These are phyloP conservation scores for Parapsyche elsis DNA, from an alignment of 1,140 invertebrate species.

Conservation along the genomic window DNA sequence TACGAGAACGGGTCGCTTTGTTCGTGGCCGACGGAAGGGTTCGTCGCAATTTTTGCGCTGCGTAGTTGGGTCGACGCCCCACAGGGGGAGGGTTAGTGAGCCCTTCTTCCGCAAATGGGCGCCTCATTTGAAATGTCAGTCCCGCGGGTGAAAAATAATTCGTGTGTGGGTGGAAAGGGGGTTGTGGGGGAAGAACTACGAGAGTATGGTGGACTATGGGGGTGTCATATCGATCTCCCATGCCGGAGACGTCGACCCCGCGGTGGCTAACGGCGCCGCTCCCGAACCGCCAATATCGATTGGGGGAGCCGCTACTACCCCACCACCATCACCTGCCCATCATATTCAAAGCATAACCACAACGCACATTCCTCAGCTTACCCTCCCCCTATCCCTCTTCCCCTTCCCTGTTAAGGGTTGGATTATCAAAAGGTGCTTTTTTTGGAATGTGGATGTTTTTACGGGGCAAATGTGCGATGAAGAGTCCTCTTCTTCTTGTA, in stretches of 20 bases:
- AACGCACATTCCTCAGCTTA: too few species aligned
- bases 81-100: not conserved
- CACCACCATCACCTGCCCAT: not conserved
- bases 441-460: too few species aligned
- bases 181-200: too few species aligned
- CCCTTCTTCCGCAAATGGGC: not conserved
- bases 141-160: not conserved
- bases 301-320: constrained; percentile 3
- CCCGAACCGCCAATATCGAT: constrained; percentile 27
- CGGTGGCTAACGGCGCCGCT: constrained; percentile 8
- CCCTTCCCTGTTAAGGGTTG: too few species aligned
- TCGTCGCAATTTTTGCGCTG: not conserved
- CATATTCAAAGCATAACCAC: not conserved
- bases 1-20: not conserved
- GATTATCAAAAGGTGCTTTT: too few species aligned
- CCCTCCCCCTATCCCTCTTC: too few species aligned
- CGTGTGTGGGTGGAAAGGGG: not conserved
- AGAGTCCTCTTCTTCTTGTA: too few species aligned
- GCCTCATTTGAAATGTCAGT: not conserved
- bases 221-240: constrained; percentile 8
- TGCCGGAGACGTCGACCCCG: constrained; percentile 18
- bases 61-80: not conserved
- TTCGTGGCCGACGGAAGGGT: not conserved
- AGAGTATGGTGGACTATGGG: too few species aligned
- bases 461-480: too few species aligned